phyloP scores from a whole-genome alignment of 2,888 invertebrate genomes.

The Serrognathus titanus region DNA sequence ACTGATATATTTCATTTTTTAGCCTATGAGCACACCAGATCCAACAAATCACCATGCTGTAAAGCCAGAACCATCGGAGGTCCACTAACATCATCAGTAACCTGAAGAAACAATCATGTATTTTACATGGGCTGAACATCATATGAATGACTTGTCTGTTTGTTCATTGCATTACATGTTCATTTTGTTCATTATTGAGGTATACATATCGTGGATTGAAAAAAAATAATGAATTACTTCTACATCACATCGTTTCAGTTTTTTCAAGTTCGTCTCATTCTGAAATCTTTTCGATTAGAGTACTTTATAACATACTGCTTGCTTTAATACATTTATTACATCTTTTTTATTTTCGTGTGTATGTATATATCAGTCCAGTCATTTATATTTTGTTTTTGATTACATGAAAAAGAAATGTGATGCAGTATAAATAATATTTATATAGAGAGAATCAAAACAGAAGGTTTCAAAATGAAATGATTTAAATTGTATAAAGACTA shows the following conservation, averaged over 20 bases:
- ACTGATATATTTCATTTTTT: slow-evolving; percentile 9
- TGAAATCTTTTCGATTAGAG: slow-evolving; percentile 23
- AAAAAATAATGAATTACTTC: slow-evolving; percentile 20
- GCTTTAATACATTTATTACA: slow-evolving; percentile 5
- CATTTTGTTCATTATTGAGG: slow-evolving; percentile 33
- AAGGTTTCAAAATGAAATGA: slow-evolving; percentile 30
- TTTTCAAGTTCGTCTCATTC: slow-evolving; percentile 23
- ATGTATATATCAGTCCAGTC: slow-evolving; percentile 21
- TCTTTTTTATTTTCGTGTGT: slow-evolving; percentile 18
- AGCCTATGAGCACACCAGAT: slow-evolving; percentile 78
- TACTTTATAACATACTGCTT: slow-evolving; percentile 5
- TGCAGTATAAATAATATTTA: slow-evolving; percentile 19
- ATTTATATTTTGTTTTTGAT: slow-evolving; percentile 13
- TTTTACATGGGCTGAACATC: slow-evolving; percentile 26
- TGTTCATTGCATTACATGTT: slow-evolving; percentile 32
- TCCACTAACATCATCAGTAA: slow-evolving; percentile 59
- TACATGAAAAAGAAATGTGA: slow-evolving; percentile 15
- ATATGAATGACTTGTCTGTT: slow-evolving; percentile 31
- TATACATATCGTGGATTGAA: slow-evolving; percentile 38
- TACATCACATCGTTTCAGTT: slow-evolving; percentile 30
- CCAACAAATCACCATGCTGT: slow-evolving; percentile 77
- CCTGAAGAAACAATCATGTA: slow-evolving; percentile 11
- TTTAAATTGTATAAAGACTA: slow-evolving; percentile 30
- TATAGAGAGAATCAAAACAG: slow-evolving; percentile 21
- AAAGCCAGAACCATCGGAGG: slow-evolving; percentile 81